Percentiles rank a stretch among this genome's conserved stretches.
Evolutionary conservation across 2,113 vertebrate genomes (phyloP).

Genomic region (Crotalus tigris): DNA sequence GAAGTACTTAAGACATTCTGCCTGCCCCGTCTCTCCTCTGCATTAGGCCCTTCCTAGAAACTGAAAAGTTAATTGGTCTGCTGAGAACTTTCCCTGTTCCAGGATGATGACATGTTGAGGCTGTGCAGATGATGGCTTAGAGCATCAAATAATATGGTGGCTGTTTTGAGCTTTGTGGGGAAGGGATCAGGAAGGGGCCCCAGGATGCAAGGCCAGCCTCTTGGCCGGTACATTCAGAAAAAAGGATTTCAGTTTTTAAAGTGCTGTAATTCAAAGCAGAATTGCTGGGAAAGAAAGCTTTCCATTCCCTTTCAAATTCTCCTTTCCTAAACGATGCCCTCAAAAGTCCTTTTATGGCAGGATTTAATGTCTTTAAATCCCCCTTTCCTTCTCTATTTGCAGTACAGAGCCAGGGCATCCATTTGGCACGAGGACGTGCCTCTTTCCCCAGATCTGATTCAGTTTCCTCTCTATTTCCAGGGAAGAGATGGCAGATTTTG

Average conservation of each 20-base stretch:
- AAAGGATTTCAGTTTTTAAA: background rate
- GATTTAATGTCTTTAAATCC: background rate
- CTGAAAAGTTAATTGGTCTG: background rate
- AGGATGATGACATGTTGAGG: background rate
- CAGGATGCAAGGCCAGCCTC: background rate
- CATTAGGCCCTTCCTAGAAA: too few relatives aligned
- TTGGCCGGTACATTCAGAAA: background rate
- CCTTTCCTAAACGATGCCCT: background rate
- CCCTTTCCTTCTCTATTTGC: background rate
- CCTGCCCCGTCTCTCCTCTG: background rate
- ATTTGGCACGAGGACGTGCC: too few relatives aligned
- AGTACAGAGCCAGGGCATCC: background rate
- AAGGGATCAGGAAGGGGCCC: background rate
- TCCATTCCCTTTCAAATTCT: background rate
- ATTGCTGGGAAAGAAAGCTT: background rate
- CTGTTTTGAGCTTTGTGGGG: background rate
- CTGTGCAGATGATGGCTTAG: background rate
- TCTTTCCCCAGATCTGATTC: background rate
- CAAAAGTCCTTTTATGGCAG: background rate
- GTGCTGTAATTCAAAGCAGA: background rate
- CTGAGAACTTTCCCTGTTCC: background rate
- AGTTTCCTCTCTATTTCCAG: conserved; percentile 29
- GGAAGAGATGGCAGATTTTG: conserved; percentile 56
- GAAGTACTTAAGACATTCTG: background rate
- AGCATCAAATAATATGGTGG: background rate